Evolutionary conservation across 2,113 vertebrate species (phyloP), one percentile per base, ranked within the genome.

Genomic region (Cyphomyrus plagiostoma): DNA sequence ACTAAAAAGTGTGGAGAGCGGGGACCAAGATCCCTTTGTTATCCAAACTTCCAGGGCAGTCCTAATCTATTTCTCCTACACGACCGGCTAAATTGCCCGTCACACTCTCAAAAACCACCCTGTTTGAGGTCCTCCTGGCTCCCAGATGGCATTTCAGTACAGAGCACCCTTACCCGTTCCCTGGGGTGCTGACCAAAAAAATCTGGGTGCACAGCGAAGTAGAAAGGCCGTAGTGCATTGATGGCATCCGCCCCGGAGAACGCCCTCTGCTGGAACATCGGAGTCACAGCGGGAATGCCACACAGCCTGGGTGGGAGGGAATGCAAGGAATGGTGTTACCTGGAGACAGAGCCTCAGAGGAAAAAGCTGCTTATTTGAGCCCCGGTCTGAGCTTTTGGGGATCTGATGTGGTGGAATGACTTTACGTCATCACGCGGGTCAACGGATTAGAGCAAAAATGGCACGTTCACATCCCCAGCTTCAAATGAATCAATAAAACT

Each of bases 151-250:
- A 17, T 35, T 19, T 30, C 50, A 52, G 15, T 17, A 48, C 56
- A 35, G 19, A 26, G 23, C 26, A 49, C 19, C 46, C 92, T 94
- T 96, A 99, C 98, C 96, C 98, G 97, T 85, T 99, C 98, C 94
- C 92, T 96, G 85, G 98, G 98, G 93, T 98, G 95, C 92, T 98
- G 97, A 89, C 98, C 98, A 90, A 99, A 99, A 95, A 99, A 99
- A 93, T 99, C 98, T 48, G 98, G 98, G 91, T 99, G 98, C 11
- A 99, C 98, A 0, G 97, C 98, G 91, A 99, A 99, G 93, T 99
- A 99, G 95, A 99, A 99, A 0, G 98, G 98, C 89, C 98, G 96
- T 91, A 99, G 95, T n/a, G 98, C 98, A 88, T 97, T 98, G 91
- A 97, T 92, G 19, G 97, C 96, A 89, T 99, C 98, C 9, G 97